These are phyloP conservation scores for Rhagoletis pomonella DNA, from an alignment of 1,140 invertebrate genomes.

Conservation along the genomic window DNA sequence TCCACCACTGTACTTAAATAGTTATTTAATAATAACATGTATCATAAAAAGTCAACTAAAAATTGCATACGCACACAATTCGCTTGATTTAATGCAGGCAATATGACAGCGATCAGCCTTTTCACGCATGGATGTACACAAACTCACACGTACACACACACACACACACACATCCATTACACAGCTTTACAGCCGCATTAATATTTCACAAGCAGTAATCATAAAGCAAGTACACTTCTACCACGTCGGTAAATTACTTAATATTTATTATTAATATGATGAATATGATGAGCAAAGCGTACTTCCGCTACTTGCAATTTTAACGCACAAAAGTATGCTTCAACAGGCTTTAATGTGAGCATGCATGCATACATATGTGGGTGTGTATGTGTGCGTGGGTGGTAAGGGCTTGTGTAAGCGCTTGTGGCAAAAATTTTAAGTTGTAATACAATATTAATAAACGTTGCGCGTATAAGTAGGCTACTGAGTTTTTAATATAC, in stretches of 20 bases:
- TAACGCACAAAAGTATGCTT: slow-evolving; percentile 26
- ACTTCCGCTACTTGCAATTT: background rate
- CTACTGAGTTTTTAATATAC: slow-evolving; percentile 44
- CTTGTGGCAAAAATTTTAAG: slow-evolving; percentile 38
- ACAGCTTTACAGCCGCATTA: background rate
- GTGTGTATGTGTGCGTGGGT: background rate
- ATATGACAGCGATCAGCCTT: slow-evolving; percentile 44
- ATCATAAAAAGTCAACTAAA: background rate
- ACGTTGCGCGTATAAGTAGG: slow-evolving; percentile 38
- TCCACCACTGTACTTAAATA: too few species aligned
- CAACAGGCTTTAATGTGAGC: background rate
- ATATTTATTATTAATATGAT: slow-evolving; percentile 52
- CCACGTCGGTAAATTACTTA: slow-evolving; percentile 42
- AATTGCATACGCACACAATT: slow-evolving; percentile 28
- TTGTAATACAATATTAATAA: slow-evolving; percentile 45
- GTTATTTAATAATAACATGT: too few species aligned
- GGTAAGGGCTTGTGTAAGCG: background rate
- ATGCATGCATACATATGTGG: too few species aligned
- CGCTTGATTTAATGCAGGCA: slow-evolving; percentile 37
- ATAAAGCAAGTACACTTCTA: slow-evolving; percentile 48
- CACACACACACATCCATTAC: background rate
- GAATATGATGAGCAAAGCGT: slow-evolving; percentile 32
- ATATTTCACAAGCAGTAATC: slow-evolving; percentile 30
- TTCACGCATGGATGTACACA: background rate
- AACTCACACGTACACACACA: background rate